These are phyloP conservation scores for Dryobotodes eremita DNA, from an alignment of 2,888 invertebrate species.

Conservation along the genomic window DNA sequence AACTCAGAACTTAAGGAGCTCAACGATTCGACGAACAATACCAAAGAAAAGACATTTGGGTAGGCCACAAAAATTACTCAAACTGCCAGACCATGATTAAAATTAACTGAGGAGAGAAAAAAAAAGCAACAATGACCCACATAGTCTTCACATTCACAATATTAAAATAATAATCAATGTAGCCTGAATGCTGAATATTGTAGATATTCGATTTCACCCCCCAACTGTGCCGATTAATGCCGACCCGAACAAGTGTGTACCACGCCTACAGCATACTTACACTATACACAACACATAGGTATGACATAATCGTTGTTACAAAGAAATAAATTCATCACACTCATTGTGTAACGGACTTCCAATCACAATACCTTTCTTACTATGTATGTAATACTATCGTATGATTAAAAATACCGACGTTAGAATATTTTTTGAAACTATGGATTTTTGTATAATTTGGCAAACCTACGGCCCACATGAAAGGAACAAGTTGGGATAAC, in stretches of 20 bases:
- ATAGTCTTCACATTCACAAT: too few relatives aligned
- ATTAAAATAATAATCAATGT: too few relatives aligned
- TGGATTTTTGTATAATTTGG: too few relatives aligned
- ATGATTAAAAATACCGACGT: conserved; percentile 4
- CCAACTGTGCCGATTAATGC: background rate
- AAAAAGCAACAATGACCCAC: too few relatives aligned
- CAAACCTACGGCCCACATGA: background rate
- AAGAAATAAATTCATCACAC: background rate
- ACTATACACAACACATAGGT: too few relatives aligned
- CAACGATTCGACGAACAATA: too few relatives aligned
- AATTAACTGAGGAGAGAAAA: too few relatives aligned
- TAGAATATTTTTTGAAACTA: background rate
- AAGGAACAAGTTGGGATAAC: background rate
- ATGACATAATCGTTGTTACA: conserved; percentile 16
- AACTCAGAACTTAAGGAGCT: too few relatives aligned
- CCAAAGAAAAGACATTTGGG: too few relatives aligned
- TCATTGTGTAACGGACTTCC: conserved; percentile 3
- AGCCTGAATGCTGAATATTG: too few relatives aligned
- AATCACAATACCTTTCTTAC: background rate
- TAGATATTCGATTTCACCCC: background rate
- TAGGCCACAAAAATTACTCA: too few relatives aligned
- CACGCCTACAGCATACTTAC: background rate
- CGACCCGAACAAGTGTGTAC: background rate
- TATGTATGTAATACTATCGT: background rate
- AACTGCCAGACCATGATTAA: too few relatives aligned